Base-by-base conservation (phyloP, 92 coral and sea anemone genomes). In the Palythoa heliodiscus region DNA sequence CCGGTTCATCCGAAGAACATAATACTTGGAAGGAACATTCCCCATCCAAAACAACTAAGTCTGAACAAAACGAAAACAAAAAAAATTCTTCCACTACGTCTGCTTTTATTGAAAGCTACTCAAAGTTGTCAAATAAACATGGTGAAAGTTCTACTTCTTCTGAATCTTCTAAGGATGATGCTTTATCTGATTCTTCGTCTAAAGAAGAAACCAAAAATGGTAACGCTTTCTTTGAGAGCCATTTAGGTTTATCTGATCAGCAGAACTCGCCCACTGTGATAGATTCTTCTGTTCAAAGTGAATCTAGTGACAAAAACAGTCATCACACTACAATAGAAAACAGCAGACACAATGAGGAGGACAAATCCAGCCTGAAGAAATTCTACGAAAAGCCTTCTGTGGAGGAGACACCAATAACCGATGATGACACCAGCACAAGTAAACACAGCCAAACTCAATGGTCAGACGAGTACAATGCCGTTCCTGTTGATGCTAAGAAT, bases 381-480 rank as follows among this genome's bases (percentile, higher is more conserved):
- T 20, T 48, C 9, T 11, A 78, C 60, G 83, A 78, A 78, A 78
- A 78, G n/a, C 83, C 83, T 5, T 61, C 83, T 24, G 73, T 78
- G 67, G 83, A 78, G 73, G 83, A 78, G 60, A 78, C 73, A 4
- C 83, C 73, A 0, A 78, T 78, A 63, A 40, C 83, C 3, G 73
- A 77, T 58, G 82, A 77, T 53, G 24, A 60, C 23, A 29, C 64
- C 19, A 22, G 38, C 61, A 52, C 63, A 8, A 22, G 22, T 22
- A 39, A 78, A 29, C 71, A 78, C 3, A 78, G 16, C 24, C 54
- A n/a, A 47, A 50, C 40, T 16, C 35, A 78, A 19, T 52, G 37
- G 29, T 60, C 83, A 11, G 13, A 17, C 37, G 83, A 63, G 19
- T 17, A 16, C n/a, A 78, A 78, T 20, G 83, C 71, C 38, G 72